Conservation (phyloP, 2,797 vertebrate species). For the Macropus fuliginosus region DNA sequence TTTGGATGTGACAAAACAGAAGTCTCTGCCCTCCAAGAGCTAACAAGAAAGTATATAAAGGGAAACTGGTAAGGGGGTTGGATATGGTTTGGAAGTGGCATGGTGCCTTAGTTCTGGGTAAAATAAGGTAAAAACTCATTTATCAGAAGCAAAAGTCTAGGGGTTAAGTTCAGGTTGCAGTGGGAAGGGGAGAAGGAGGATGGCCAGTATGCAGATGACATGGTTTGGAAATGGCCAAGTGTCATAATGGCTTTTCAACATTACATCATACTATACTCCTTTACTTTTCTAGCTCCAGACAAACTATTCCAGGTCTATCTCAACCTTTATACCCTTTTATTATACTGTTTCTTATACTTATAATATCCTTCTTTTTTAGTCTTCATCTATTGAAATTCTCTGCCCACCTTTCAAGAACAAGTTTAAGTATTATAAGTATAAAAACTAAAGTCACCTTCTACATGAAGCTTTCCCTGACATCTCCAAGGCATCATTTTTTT, state of each 20-base stretch:
- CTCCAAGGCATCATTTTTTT: neutral
- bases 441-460: neutral
- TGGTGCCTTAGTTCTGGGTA: neutral
- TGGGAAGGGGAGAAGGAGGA: neutral
- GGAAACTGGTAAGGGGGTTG: neutral
- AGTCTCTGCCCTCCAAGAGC: neutral
- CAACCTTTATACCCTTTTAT: neutral
- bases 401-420: neutral
- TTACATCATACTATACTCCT: neutral
- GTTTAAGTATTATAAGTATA: neutral
- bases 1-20: neutral
- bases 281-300: neutral
- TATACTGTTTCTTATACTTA: neutral
- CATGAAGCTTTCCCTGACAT: neutral
- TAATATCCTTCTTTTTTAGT: neutral
- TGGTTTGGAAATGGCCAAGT: neutral
- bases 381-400: neutral
- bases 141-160: neutral
- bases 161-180: neutral
- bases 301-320: neutral
- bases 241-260: neutral
- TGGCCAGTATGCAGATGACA: neutral
- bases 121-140: neutral
- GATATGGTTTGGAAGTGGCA: neutral
- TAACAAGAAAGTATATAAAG: neutral